Percentiles rank a stretch among this genome's conserved stretches.
Evolutionary conservation across 2,888 invertebrate species (phyloP).

Genomic region (Troides oblongomaculatus): DNA sequence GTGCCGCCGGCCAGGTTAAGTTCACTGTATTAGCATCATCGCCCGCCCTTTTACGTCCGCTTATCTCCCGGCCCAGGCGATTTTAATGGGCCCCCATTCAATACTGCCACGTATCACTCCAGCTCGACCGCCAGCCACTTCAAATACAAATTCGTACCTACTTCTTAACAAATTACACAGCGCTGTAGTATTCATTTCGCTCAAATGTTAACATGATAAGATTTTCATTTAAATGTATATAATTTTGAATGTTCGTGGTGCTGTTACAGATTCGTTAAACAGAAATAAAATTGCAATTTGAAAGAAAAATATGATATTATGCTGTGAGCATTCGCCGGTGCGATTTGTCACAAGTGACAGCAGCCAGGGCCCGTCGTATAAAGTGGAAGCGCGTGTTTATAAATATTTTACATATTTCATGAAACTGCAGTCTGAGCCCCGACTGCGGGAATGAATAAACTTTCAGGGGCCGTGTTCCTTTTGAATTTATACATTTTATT

Average conservation of each 20-base stretch:
- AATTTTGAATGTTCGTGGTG: background rate
- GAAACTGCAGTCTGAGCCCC: slow-evolving; percentile 18
- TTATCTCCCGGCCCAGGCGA: slow-evolving; percentile 68
- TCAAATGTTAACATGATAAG: too few relatives aligned
- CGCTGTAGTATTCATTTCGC: slow-evolving; percentile 14
- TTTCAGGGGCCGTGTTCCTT: slow-evolving; percentile 15
- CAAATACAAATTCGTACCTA: slow-evolving; percentile 9
- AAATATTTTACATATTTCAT: slow-evolving; percentile 30
- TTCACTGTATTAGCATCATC: slow-evolving; percentile 75
- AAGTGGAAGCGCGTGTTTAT: slow-evolving; percentile 28
- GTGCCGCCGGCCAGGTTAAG: slow-evolving; percentile 74
- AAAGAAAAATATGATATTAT: slow-evolving; percentile 14
- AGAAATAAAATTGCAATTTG: slow-evolving; percentile 3
- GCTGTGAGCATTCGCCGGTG: slow-evolving; percentile 13
- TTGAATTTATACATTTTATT: background rate
- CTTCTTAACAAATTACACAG: background rate
- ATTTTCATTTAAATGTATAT: background rate
- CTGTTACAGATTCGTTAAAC: background rate
- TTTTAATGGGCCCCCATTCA: slow-evolving; percentile 70
- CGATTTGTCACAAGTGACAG: slow-evolving; percentile 24
- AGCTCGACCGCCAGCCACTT: background rate
- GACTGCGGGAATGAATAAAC: slow-evolving; percentile 20
- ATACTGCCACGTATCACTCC: slow-evolving; percentile 45
- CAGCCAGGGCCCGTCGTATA: slow-evolving; percentile 3
- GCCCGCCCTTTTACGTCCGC: slow-evolving; percentile 73